Base-by-base conservation (phyloP, 1,140 invertebrate genomes). In the Psix sp. region DNA sequence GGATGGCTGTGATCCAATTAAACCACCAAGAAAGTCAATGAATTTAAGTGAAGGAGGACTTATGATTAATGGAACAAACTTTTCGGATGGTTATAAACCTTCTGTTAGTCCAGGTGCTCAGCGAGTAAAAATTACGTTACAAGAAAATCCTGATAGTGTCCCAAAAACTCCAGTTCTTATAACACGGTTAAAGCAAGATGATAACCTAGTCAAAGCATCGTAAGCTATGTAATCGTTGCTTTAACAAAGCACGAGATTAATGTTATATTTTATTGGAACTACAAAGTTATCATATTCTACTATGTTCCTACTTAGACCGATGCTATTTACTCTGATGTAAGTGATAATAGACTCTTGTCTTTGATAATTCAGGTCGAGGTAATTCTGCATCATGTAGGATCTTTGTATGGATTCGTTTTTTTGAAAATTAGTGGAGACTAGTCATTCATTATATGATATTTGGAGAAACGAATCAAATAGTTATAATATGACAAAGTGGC, bases 161-260 rank as follows among this genome's bases (percentile, higher is more conserved):
- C 85, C 86, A 1, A 87, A 81, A 68, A 87, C 86, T 18, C 86
- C 86, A 3, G 79, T 87, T 68, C 80, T 87, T 36, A 87, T 87
- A 40, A 87, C 85, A 13, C 76, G 83, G 74, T 78, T 83, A 16
- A 81, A 82, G 46, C 67, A 73, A n/a, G 83, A 82, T 42, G 84
- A 86, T 51, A 85, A 83, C 74, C 80, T 87, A 86, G 81, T 87
- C 82, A 86, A 86, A 68, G 73, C 80, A 43, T 76, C 82, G 11
- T 85, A 79, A 73, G 5, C 1, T 14, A 14, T 14, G 13, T 3
- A 4, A 26, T 11, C 39, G 15, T 5, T 29, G 14, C 17, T n/a
- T n/a, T n/a, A n/a, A 35, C 9, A 36, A 36, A 14, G 35, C 40
- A 26, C 13, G 7, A 26, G 33, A 7, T 39, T 18, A 26, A 38